Percentiles rank a stretch among this genome's conserved stretches.
Evolutionary conservation across 2,113 vertebrate species (phyloP).

Genomic region (Toxostoma redivivum): DNA sequence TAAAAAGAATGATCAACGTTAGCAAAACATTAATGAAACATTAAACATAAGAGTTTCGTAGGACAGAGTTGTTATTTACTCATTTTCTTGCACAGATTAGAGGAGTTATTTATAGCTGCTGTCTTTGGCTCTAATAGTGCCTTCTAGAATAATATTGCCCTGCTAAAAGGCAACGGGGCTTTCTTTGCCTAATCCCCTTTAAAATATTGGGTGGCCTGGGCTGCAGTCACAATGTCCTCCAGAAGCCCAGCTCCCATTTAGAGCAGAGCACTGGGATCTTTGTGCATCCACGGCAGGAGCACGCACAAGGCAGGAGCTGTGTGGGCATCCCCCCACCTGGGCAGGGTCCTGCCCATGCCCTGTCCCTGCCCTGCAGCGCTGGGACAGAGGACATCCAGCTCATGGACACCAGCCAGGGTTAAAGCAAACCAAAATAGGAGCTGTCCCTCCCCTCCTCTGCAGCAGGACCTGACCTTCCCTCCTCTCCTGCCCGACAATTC

Average conservation of each 20-base stretch:
- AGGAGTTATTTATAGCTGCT: neutral
- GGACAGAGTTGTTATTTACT: neutral
- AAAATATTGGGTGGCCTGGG: neutral
- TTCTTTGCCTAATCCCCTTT: neutral
- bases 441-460: neutral
- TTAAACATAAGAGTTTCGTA: neutral
- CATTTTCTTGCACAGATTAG: neutral
- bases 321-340: no score
- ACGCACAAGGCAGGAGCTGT: no score
- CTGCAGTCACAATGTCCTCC: fast-evolving
- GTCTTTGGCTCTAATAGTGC: neutral
- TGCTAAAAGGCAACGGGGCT: neutral
- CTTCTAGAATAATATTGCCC: neutral
- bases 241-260: fast-evolving
- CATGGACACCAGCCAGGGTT: fast-evolving
- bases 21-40: neutral
- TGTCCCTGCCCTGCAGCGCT: neutral
- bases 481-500: fast-evolving
- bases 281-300: fast-evolving
- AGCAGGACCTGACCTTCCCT: fast-evolving
- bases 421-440: fast-evolving
- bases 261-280: fast-evolving
- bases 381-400: neutral
- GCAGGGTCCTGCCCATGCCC: neutral
- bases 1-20: neutral